Base-by-base conservation (phyloP, 2,797 vertebrate genomes). In the Ptychadena robeensis region DNA sequence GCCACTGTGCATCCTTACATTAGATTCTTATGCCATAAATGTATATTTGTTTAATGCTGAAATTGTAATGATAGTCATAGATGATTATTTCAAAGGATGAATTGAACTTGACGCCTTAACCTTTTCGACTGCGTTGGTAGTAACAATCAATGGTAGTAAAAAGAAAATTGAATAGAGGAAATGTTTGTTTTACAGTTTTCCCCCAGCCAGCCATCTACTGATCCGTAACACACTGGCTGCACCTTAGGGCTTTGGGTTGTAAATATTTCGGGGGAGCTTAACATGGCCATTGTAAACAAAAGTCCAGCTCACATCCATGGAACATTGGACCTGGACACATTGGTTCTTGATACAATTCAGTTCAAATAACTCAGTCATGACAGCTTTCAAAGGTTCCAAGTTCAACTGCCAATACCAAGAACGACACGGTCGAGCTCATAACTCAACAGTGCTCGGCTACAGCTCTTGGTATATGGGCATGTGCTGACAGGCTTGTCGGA, bases 401-500 rank as follows among this genome's bases (percentile, higher is more conserved):
- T 71, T 37, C 38, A 40, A 44, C 10, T 71, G 38, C 25, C 59
- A 27, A 15, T 15, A 38, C 69, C 37, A 15, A 71, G 27, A 71
- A 71, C 38, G 15, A 44, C 28, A 32, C 48, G 38, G 74, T 65
- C 18, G 66, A 31, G 37, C 34, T 32, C 30, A 75, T 76, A 65
- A 64, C 73, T 76, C 25, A 38, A 15, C 27, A 12, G 37, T 14
- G 9, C 31, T 32, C 25, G 11, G 18, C 28, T 30, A 11, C 18
- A 28, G 61, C 28, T 78, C 40, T 69, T 63, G 34, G 7, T 25
- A 9, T 64, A 48, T 32, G 53, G 6, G 18, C 18, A 40, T 28
- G 48, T 64, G 78, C 31, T 64, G 67, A 79, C 32, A 70, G 27
- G 35, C 9, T 25, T 31, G 68, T 80, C 79, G 27, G 9, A 72